A percentile compares a stretch with the other conserved stretches of the same genome.
phyloP scores from a whole-genome alignment of 2,888 invertebrate genomes.

The Dryocosmus kuriphilus region DNA sequence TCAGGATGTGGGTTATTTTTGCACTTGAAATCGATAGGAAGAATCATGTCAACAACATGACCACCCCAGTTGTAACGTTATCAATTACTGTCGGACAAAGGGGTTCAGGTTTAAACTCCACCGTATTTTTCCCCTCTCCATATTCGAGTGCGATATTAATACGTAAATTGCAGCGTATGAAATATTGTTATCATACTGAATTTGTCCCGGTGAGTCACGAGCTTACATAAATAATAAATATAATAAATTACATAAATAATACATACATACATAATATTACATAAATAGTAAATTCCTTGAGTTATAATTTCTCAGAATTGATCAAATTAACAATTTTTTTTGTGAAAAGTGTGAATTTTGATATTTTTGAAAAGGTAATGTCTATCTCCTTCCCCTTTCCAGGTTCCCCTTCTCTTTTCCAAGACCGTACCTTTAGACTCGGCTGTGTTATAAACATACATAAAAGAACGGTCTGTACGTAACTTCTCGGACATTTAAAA shows the following conservation, averaged over 20 bases:
- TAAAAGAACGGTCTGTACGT: no score
- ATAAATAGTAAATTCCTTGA: not conserved
- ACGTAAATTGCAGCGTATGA: constrained; percentile 31
- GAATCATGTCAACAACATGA: not conserved
- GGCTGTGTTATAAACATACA: no score
- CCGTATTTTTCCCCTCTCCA: not conserved
- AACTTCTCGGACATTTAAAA: no score
- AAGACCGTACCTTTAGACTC: no score
- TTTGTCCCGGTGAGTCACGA: constrained; percentile 8
- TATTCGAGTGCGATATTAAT: not conserved
- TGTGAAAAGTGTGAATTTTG: no score
- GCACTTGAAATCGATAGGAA: constrained; percentile 1
- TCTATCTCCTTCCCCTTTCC: no score
- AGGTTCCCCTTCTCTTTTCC: no score
- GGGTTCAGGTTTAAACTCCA: constrained; percentile 26
- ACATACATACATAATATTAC: no score
- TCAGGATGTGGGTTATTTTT: not conserved
- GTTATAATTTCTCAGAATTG: not conserved
- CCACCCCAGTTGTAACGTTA: constrained; percentile 8
- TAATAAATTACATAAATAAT: no score
- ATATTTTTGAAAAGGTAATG: no score
- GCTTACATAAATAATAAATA: constrained; percentile 11
- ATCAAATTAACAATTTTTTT: no score
- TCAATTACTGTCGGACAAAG: constrained; percentile 31
- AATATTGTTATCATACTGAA: not conserved